Base-by-base conservation (phyloP, 2,888 invertebrate genomes). In the Acrobeloides nanus region DNA sequence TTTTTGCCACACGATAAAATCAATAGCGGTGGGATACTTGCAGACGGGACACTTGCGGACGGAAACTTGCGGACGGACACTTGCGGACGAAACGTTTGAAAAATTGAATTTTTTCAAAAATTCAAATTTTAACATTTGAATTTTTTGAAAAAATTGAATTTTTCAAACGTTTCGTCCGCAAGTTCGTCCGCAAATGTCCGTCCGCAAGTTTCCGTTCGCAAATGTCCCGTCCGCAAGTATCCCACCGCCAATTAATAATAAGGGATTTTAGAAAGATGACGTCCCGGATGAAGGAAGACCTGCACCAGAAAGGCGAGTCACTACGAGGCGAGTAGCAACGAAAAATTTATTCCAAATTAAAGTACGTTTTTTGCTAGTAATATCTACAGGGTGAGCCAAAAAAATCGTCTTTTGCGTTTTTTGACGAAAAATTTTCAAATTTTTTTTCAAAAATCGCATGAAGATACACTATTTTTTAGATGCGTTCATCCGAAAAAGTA, bases 401-500 rank as follows among this genome's bases (percentile, higher is more conserved):
- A 29, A 29, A 12, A 12, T 29, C 31, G 12, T 29, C 15, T 29
- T 12, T 32, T 38, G 18, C 4, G 31, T 10, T 4, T 4, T 31
- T 40, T 20, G 8, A 21, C 7, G 6, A 32, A 40, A 37, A 40
- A 7, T 40, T 4, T 27, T 20, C 4, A 3, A 23, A 5, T 12
- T 42, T 20, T 31, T 4, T n/a, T 34, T 4, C 15, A 2, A 6
- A 17, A 7, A 2, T 5, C 7, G 4, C 1, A 12, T 20, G 18
- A 31, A 12, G 4, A 5, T 2, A 1, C 15, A 17, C 38, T 7
- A 17, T 7, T 40, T 37, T 62, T 35, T 25, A 66, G 58, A 52
- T 70, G 57, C 51, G 53, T 12, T 65, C 65, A 12, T 48, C 48
- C 12, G 52, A 56, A 17, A 59, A 55, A 18, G 47, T 71, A 10